Conservation (phyloP, 1,140 invertebrate species). For the Anadara kagoshimensis region DNA sequence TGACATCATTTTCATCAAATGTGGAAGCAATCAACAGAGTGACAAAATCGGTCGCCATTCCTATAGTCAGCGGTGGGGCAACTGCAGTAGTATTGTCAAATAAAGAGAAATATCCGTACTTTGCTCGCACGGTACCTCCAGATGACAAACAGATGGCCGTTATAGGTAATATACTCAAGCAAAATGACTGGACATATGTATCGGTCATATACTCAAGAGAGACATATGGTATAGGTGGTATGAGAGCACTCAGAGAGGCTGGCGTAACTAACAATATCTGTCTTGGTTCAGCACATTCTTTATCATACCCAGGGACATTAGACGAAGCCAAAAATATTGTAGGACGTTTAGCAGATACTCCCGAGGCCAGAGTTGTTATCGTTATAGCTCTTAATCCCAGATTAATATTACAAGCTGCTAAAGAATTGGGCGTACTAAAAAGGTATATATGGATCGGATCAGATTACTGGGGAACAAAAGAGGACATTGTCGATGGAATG, state of each 20-base stretch:
- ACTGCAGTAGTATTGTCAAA: constrained; percentile 83
- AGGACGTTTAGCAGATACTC: constrained; percentile 14
- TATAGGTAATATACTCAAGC: constrained; percentile 81
- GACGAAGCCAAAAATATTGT: constrained; percentile 37
- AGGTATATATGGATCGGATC: constrained; percentile 53
- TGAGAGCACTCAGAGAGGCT: constrained; percentile 25
- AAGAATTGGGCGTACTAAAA: constrained; percentile 31
- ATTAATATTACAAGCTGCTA: constrained; percentile 41
- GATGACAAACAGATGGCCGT: constrained; percentile 85
- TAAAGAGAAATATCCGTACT: constrained; percentile 83
- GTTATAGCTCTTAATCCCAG: constrained; percentile 47
- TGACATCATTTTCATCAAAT: constrained; percentile 55
- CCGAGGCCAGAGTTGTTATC: constrained; percentile 52
- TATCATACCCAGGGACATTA: background rate
- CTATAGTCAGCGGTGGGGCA: constrained; percentile 83
- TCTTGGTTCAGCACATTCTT: constrained; percentile 14
- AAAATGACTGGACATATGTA: constrained; percentile 87
- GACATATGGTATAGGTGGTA: constrained; percentile 72
- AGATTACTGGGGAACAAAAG: constrained; percentile 76
- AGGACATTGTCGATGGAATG: constrained; percentile 80
- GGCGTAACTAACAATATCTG: constrained; percentile 40
- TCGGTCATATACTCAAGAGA: constrained; percentile 79
- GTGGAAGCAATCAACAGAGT: constrained; percentile 54
- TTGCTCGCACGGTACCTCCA: constrained; percentile 85
- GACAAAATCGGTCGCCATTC: constrained; percentile 45